Evolutionary conservation across 2,113 vertebrate genomes (phyloP).

Genomic region (Boulengeromyrus knoepffleri): DNA sequence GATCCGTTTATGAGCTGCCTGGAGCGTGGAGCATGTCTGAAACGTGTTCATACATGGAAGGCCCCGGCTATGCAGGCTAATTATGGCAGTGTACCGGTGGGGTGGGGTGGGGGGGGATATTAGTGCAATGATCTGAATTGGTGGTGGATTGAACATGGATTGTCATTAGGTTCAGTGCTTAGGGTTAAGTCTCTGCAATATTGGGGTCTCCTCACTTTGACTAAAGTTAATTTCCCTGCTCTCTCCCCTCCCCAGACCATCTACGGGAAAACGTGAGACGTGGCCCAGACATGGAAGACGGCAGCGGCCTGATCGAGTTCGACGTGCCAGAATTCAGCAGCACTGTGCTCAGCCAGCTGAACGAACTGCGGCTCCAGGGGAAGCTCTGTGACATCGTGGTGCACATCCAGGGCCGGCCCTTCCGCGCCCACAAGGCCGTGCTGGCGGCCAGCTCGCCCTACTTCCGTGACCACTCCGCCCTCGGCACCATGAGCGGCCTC

Average conservation of each 20-base stretch:
- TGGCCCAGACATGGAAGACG: slow-evolving; percentile 87
- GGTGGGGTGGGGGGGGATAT: background rate
- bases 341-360: slow-evolving; percentile 92
- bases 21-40: background rate
- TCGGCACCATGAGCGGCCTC: slow-evolving; percentile 97
- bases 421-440: slow-evolving; percentile 93
- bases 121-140: background rate
- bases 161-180: background rate
- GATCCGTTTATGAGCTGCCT: background rate
- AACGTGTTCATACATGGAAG: background rate
- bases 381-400: slow-evolving; percentile 98
- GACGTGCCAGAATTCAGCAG: slow-evolving; percentile 98
- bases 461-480: slow-evolving; percentile 93
- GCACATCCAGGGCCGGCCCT: slow-evolving; percentile 95
- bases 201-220: background rate
- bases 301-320: slow-evolving; percentile 94
- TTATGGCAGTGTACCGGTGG: background rate
- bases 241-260: slow-evolving; percentile 44
- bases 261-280: slow-evolving; percentile 53
- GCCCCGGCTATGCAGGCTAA: background rate
- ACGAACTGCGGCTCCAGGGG: slow-evolving; percentile 89
- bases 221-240: background rate
- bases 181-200: background rate
- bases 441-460: slow-evolving; percentile 94
- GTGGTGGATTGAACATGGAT: background rate